Conservation (phyloP, 2,113 vertebrate species). For the Todiramphus saurophagus region DNA sequence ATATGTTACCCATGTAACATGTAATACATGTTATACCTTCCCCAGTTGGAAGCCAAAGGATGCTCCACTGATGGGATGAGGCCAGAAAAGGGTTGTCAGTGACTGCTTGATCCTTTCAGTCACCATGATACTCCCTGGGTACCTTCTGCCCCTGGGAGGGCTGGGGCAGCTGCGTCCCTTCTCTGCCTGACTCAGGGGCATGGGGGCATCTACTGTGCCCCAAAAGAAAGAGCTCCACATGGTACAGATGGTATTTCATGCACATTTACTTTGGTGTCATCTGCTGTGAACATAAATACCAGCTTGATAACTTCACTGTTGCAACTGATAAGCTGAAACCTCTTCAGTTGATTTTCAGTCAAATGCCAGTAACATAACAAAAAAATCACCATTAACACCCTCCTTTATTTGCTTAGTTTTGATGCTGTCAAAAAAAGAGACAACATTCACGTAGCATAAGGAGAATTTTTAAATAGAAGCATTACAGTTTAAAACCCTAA, state of each 20-base stretch:
- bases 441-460: slow-evolving; percentile 56
- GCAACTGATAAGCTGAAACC: slow-evolving; percentile 48
- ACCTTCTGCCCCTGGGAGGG: background rate
- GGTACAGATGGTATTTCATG: slow-evolving; percentile 46
- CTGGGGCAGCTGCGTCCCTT: background rate
- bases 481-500: slow-evolving; percentile 67
- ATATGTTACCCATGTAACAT: background rate
- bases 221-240: background rate
- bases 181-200: background rate
- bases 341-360: slow-evolving; percentile 54
- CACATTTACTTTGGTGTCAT: slow-evolving; percentile 55
- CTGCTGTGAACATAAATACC: slow-evolving; percentile 60
- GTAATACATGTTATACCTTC: background rate
- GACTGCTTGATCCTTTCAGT: background rate
- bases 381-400: slow-evolving; percentile 62
- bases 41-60: background rate
- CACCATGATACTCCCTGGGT: background rate
- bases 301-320: slow-evolving; percentile 46
- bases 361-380: slow-evolving; percentile 60
- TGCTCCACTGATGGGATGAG: background rate
- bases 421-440: slow-evolving; percentile 61
- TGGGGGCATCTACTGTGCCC: background rate
- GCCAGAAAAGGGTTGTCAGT: accelerated
- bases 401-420: slow-evolving; percentile 71
- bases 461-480: slow-evolving; percentile 75